phyloP scores from a whole-genome alignment of 2,888 invertebrate genomes.

The Synanthedon formicaeformis region DNA sequence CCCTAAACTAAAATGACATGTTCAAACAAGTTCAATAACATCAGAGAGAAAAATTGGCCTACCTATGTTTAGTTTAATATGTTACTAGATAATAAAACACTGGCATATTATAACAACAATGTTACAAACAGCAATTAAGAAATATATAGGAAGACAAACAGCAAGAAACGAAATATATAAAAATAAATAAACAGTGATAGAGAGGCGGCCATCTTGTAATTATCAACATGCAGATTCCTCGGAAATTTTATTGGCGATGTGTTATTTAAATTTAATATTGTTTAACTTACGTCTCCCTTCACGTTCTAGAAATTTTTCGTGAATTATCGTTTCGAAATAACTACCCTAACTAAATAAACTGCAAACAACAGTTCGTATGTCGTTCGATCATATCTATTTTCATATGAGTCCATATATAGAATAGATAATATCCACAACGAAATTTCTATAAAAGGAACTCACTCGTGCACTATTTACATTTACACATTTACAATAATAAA shows the following conservation, averaged over 20 bases:
- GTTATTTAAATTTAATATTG: not conserved
- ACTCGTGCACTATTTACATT: conserved; percentile 11
- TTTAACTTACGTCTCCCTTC: conserved; percentile 41
- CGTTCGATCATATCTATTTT: not conserved
- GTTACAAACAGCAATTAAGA: too few species aligned
- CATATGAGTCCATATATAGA: conserved; percentile 4
- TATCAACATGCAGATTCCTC: conserved; percentile 7
- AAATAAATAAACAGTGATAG: conserved; percentile 30
- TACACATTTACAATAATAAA: conserved; percentile 24
- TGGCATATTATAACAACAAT: too few species aligned
- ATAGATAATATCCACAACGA: conserved; percentile 3
- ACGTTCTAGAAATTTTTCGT: conserved; percentile 7
- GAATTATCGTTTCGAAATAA: conserved; percentile 11
- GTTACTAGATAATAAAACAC: too few species aligned
- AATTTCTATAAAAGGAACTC: conserved; percentile 13
- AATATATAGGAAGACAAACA: conserved; percentile 1
- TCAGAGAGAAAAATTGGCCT: too few species aligned
- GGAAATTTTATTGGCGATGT: not conserved
- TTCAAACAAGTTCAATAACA: conserved; percentile 47
- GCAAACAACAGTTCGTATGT: not conserved
- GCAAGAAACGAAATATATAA: conserved; percentile 11
- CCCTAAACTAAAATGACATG: conserved; percentile 19
- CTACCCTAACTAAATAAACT: conserved; percentile 1
- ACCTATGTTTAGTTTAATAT: too few species aligned
- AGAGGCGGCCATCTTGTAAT: conserved; percentile 48